Base-by-base conservation (phyloP, 2,113 vertebrate species). In the Cromileptes altivelis region DNA sequence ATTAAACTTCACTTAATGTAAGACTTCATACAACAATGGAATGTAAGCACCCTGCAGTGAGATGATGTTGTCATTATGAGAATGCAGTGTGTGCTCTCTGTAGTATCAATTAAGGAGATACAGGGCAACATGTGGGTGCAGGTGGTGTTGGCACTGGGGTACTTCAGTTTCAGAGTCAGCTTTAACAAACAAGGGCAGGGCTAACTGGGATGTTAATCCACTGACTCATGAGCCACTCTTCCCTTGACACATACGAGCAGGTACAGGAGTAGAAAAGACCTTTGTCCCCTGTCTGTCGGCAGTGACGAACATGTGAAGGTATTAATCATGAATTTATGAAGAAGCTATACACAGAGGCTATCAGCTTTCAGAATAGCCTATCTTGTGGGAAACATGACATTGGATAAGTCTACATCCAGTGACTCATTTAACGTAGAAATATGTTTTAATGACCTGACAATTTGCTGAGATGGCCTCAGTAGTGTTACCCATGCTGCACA, bases 171-270 rank as follows among this genome's bases (percentile, higher is more conserved):
- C 68, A 78, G 42, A 56, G 4, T 76, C 18, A 27, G 52, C 78
- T 79, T 86, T 56, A 33, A 76, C 85, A 90, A 93, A 93, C 88
- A 93, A 82, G 57, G 89, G 90, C 74, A 75, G 79, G 81, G 76
- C 82, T n/a, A 12, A 27, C 12, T 1, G 61, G 42, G 63, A 85
- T 75, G 45, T 49, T n/a, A 0, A 84, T 77, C 50, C 84, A 82
- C 62, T 93, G 88, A 93, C 74, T 92, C 92, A 91, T 40, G 23
- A 47, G 45, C 49, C 25, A 47, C 60, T 67, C 74, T 50, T 68
- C 75, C 67, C 18, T 27, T 1, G 0, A 64, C 61, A 56, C 58
- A 70, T 55, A 14, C 4, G n/a, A 70, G 3, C 53, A 72, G 58
- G 81, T 80, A 75, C 6, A 73, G 45, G 50, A 60, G 21, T 30